Base-by-base conservation (phyloP, 2,888 invertebrate species). In the Nowickia ferox region DNA sequence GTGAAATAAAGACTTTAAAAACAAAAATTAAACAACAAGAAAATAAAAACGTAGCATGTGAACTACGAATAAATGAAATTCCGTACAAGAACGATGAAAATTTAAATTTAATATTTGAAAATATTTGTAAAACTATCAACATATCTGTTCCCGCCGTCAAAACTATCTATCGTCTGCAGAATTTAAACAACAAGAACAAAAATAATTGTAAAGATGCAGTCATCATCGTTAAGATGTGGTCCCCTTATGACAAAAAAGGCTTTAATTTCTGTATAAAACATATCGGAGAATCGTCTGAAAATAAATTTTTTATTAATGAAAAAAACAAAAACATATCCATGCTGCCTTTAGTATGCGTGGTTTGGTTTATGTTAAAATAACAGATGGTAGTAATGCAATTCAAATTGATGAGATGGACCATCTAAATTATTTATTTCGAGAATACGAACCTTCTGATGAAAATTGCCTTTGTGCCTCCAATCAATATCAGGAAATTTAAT, bases 31-130 rank as follows among this genome's bases (percentile, higher is more conserved):
- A 48, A 48, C 48, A 48, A 48, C 48, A 48, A 48, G 48, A 48
- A 48, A 48, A 48, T 48, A 48, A 48, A 48, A 53, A 53, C 5
- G 57, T 57, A 10, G 57, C 57, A 13, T 57, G 57, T 57, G 57
- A 57, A 22, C 5, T 57, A n/a, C n/a, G n/a, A 57, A 22, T 57
- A 57, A 57, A 57, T 38, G 38, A 57, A 57, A 57, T 57, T 8
- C 57, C 57, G 10, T 57, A 38, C 15, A 57, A 57, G 10, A 15
- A 13, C 30, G 3, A 30, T 30, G 57, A 57, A 15, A 38, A 57
- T 13, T 57, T 57, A 38, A 11, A 38, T 57, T 30, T 38, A 57
- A 57, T 57, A 38, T 57, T 57, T 57, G 57, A 57, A 30, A 57
- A 57, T 11, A 53, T 19, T n/a, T 53, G 53, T n/a, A 19, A 19